Evolutionary conservation across 2,113 vertebrate species (phyloP), one percentile per base, ranked within the genome.

Genomic region (Stegostoma tigrinum): DNA sequence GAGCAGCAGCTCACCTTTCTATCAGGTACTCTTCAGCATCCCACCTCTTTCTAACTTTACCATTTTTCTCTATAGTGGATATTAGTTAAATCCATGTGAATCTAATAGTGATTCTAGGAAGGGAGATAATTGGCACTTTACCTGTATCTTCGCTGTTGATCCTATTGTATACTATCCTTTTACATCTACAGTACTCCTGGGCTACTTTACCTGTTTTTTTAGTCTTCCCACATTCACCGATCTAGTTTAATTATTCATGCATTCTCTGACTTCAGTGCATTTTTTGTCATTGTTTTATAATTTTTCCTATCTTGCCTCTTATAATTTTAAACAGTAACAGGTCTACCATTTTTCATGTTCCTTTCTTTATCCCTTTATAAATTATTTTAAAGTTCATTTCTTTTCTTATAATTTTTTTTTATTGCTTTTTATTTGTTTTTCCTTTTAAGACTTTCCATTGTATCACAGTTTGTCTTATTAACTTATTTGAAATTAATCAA

Each of bases 401-500:
- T 24, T 87, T 48, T 52, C 5, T 27, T 87, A n/a, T 8, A 23
- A 27, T 12, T 87, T 5, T 87, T 5, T 87, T 87, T 27, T 87
- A 24, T 52, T 15, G 12, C 45, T 23, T 52, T 48, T 23, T 24
- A 5, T 23, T 23, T 52, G 48, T 52, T 87, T 5, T 7, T 17
- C 27, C 17, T 3, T 14, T 48, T 87, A 48, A 87, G 42, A 8
- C 7, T 64, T 64, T 91, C 27, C 55, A 90, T 34, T 34, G 34
- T 90, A 61, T 90, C 1, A 23, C 48, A n/a, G 64, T 64, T 64
- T 91, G 5, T 1, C 30, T 93, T 34, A n/a, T 64, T 93, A 12
- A 66, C 66, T 19, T 93, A 93, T 93, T 93, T 93, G 55, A 64
- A 93, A 61, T n/a, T 12, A 64, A 93, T 55, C 42, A 93, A 64